These are phyloP conservation scores for Dolomedes plantarius DNA, from an alignment of 2,888 invertebrate species.

Conservation along the genomic window DNA sequence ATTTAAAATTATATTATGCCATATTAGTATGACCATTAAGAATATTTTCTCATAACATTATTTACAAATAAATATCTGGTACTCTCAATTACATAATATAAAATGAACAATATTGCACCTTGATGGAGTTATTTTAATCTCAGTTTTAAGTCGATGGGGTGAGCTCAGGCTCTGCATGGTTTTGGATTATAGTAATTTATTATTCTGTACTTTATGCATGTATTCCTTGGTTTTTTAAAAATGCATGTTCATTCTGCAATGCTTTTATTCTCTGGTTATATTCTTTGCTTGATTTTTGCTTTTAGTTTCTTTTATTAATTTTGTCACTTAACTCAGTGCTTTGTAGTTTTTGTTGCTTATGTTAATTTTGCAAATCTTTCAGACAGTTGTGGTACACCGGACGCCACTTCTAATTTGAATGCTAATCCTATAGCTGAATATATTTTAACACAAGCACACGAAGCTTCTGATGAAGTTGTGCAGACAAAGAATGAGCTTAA, in stretches of 20 bases:
- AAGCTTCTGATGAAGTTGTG: not conserved
- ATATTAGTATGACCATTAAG: too few relatives aligned
- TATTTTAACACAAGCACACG: slow-evolving; percentile 27
- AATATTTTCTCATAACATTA: too few relatives aligned
- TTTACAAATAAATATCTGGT: too few relatives aligned
- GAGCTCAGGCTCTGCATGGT: too few relatives aligned
- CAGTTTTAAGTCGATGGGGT: too few relatives aligned
- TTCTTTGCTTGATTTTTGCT: not conserved
- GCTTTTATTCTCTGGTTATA: not conserved
- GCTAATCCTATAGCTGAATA: slow-evolving; percentile 48
- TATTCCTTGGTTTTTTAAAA: not conserved
- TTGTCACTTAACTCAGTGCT: slow-evolving; percentile 15
- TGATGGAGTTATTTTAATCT: too few relatives aligned
- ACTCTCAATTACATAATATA: too few relatives aligned
- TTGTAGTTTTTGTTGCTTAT: slow-evolving; percentile 26
- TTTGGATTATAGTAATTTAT: too few relatives aligned
- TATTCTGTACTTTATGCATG: too few relatives aligned
- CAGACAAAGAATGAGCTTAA: slow-evolving; percentile 1
- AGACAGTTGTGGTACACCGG: slow-evolving; percentile 33
- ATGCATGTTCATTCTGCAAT: slow-evolving; percentile 4
- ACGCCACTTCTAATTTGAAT: slow-evolving; percentile 36
- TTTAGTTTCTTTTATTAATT: not conserved
- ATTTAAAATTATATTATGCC: too few relatives aligned
- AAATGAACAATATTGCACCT: too few relatives aligned
- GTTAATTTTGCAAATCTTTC: slow-evolving; percentile 52